phyloP scores from a whole-genome alignment of 2,888 invertebrate species.

The Unio pictorum region DNA sequence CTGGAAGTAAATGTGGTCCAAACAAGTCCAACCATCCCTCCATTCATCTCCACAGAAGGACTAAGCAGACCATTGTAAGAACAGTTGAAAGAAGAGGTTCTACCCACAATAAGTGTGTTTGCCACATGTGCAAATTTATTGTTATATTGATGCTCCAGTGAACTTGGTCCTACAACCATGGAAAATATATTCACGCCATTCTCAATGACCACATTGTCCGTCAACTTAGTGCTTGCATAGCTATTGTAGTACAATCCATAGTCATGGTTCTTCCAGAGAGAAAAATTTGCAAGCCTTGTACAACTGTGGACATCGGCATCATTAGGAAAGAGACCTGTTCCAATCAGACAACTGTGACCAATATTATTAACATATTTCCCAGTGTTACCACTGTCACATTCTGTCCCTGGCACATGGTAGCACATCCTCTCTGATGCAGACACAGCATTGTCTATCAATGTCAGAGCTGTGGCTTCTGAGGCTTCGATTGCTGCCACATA shows the following conservation, averaged over 20 bases:
- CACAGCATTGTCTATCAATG: conserved; percentile 52
- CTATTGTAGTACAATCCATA: conserved; percentile 60
- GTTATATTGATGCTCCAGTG: conserved; percentile 34
- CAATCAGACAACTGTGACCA: conserved; percentile 45
- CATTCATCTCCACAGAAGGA: conserved; percentile 22
- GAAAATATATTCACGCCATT: conserved; percentile 54
- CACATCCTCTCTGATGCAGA: conserved; percentile 61
- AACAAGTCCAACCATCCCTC: conserved; percentile 45
- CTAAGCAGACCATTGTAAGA: conserved; percentile 28
- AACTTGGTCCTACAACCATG: conserved; percentile 50
- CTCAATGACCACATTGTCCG: conserved; percentile 49
- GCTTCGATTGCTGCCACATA: conserved; percentile 31
- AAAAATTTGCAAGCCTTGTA: conserved; percentile 46
- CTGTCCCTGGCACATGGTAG: conserved; percentile 36
- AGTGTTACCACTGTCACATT: conserved; percentile 29
- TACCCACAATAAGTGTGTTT: conserved; percentile 56
- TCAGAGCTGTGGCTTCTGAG: conserved; percentile 33
- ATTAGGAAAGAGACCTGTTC: conserved; percentile 36
- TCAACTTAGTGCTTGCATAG: conserved; percentile 21
- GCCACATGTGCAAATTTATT: conserved; percentile 41
- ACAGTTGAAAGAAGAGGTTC: conserved; percentile 54
- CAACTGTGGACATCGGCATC: conserved; percentile 35
- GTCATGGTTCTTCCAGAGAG: conserved; percentile 52
- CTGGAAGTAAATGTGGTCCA: conserved; percentile 48
- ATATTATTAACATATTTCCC: conserved; percentile 43